phyloP scores from a whole-genome alignment of 1,140 invertebrate species.

The Magallana gigas region DNA sequence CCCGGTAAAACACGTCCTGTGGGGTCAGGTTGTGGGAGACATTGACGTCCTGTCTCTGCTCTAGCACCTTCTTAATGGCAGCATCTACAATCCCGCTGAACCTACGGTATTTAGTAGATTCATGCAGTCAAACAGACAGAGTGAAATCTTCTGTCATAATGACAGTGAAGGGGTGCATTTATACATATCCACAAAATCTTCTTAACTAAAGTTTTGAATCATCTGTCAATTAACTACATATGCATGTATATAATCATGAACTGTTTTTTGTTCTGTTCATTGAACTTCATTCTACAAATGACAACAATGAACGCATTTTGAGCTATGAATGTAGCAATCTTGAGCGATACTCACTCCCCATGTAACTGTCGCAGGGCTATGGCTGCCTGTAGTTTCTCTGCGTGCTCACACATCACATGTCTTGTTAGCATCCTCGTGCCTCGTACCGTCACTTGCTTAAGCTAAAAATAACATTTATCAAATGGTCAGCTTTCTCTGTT shows the following conservation, averaged over 20 bases:
- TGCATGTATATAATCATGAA: background rate
- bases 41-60: conserved; percentile 76
- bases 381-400: conserved; percentile 88
- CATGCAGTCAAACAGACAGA: background rate
- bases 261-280: background rate
- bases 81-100: conserved; percentile 79
- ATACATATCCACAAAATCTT: no score
- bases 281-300: background rate
- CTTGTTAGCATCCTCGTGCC: conserved; percentile 84
- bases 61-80: conserved; percentile 83
- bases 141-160: background rate
- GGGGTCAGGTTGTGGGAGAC: conserved; percentile 82
- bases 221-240: background rate
- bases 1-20: conserved; percentile 86
- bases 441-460: conserved; percentile 82
- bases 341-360: conserved; percentile 80
- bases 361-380: conserved; percentile 85
- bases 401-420: conserved; percentile 85
- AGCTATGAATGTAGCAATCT: background rate
- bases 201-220: no score
- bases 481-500: no score
- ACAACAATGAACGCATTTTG: background rate
- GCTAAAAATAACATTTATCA: conserved; percentile 51
- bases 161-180: no score
- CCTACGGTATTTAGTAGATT: conserved; percentile 19